A percentile compares a stretch with the other conserved stretches of the same genome.
Conservation (phyloP, 1,140 invertebrate species). For the Heliconius hewitsoni region DNA sequence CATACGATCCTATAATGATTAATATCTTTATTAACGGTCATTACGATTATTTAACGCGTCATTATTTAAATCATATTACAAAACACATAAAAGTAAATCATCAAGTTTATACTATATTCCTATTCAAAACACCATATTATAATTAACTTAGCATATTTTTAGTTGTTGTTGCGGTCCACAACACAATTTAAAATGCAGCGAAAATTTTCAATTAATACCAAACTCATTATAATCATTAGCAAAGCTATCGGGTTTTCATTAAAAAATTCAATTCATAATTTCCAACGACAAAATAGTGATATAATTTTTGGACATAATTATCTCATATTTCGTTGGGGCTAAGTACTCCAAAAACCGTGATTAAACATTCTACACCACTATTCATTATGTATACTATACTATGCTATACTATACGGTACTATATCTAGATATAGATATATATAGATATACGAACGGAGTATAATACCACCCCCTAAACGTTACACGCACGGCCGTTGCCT, state of each 20-base stretch:
- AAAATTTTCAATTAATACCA: slow-evolving; percentile 46
- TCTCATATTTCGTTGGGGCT: slow-evolving; percentile 66
- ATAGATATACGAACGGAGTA: slow-evolving; percentile 24
- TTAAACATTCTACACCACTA: slow-evolving; percentile 79
- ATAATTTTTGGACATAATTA: slow-evolving; percentile 74
- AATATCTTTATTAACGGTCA: background rate
- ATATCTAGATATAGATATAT: slow-evolving; percentile 14
- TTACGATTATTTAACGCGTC: background rate
- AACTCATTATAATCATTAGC: slow-evolving; percentile 50
- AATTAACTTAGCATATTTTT: slow-evolving; percentile 23
- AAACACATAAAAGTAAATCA: slow-evolving; percentile 8
- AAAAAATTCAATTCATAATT: slow-evolving; percentile 62
- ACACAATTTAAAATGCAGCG: slow-evolving; percentile 43
- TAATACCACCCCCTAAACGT: slow-evolving; percentile 68
- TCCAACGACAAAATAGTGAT: slow-evolving; percentile 60
- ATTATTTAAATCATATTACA: background rate
- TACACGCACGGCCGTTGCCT: slow-evolving; percentile 64
- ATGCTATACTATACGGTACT: slow-evolving; percentile 31
- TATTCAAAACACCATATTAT: background rate
- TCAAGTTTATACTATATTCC: background rate
- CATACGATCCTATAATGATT: background rate
- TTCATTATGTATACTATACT: slow-evolving; percentile 71
- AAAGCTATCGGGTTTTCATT: slow-evolving; percentile 51
- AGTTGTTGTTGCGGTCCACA: slow-evolving; percentile 31
- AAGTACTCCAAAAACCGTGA: slow-evolving; percentile 79